Evolutionary conservation across 2,888 invertebrate genomes (phyloP), one percentile per base, ranked within the genome.

Genomic region (Aphodius sticticus): DNA sequence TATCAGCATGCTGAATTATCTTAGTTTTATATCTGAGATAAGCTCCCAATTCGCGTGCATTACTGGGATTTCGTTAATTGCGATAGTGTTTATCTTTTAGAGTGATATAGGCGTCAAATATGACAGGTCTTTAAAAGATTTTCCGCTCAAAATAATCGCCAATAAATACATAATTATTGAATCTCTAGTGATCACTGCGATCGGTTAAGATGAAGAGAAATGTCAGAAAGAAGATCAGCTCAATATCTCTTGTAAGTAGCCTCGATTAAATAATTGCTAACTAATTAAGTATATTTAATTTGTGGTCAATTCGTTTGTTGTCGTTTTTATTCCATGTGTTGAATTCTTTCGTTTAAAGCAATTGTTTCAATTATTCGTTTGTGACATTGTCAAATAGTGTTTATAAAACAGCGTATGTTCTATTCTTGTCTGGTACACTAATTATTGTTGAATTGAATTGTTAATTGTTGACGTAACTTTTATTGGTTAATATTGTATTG

Each of bases 221-320:
- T 4, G 35, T 38, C 6, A 78, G 74, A 74, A 78, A 78, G 36
- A 78, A 74, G 15, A 72, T 78, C 36, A 78, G 74, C 72, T 72
- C 74, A 37, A 7, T 69, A 38, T 72, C 74, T 38, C 6, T 69
- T 26, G 78, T 78, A 74, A 78, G 78, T 78, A 35, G 35, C 7
- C 36, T 72, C 6, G 71, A 71, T 9, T 16, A 35, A 16, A 71
- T 12, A 71, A 16, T 71, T 71, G 26, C 26, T 26, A 26, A 26
- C 3, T 26, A 26, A 26, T 3, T 26, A 26, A 26, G 1, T 3
- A 26, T 26, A 26, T 26, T 26, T 26, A 26, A 26, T 26, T 26
- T 26, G 26, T 26, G 26, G 26, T 2, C 26, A 3, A 26, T 26
- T 26, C 26, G 26, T 26, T 26, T 26, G 26, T 26, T 26, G 26